phyloP scores from a whole-genome alignment of 1,140 invertebrate species.

The Apis laboriosa region DNA sequence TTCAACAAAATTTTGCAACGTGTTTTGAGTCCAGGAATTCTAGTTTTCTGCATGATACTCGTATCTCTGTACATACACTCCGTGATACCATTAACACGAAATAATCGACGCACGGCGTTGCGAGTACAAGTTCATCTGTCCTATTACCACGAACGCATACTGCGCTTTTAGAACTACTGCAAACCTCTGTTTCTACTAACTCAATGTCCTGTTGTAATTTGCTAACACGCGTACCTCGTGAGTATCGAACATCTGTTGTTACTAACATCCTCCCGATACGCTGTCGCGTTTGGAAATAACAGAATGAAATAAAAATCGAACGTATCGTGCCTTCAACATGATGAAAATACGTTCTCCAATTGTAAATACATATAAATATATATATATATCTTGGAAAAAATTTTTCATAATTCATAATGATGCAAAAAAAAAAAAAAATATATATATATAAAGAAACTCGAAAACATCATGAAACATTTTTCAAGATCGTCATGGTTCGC shows the following conservation, averaged over 20 bases:
- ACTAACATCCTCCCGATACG: constrained; percentile 15
- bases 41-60: constrained; percentile 52
- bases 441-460: not conserved
- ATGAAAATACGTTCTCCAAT: not conserved
- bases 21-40: not conserved
- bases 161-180: constrained; percentile 63
- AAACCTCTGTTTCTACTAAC: constrained; percentile 61
- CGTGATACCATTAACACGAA: constrained; percentile 45
- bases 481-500: not conserved
- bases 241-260: constrained; percentile 15
- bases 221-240: constrained; percentile 47
- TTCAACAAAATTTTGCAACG: not conserved
- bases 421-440: not conserved
- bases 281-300: not conserved
- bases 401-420: no score
- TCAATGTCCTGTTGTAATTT: constrained; percentile 54
- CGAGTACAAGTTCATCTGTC: constrained; percentile 45
- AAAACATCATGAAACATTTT: not conserved
- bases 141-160: constrained; percentile 48
- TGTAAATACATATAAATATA: not conserved
- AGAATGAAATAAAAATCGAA: not conserved
- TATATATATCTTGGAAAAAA: no score
- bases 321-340: not conserved
- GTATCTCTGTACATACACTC: constrained; percentile 54
- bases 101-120: constrained; percentile 28